phyloP scores from a whole-genome alignment of 30 jellyfish, hydroid and myxozoan genomes.

The Calvadosia cruxmelitensis region DNA sequence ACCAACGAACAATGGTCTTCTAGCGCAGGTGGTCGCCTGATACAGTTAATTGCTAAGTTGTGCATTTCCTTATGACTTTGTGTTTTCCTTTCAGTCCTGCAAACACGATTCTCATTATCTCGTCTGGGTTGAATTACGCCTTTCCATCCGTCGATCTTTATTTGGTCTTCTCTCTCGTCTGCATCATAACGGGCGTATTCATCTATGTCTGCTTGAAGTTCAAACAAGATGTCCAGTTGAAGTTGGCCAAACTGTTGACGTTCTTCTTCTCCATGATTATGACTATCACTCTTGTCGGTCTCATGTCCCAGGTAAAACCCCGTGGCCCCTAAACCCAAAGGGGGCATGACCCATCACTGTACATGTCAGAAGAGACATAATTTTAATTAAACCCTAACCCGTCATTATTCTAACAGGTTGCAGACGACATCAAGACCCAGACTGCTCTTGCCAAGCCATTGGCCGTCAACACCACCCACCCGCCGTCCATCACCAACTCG shows the following conservation, averaged over 20 bases:
- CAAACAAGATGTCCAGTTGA: conserved; percentile 46
- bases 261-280: conserved; percentile 53
- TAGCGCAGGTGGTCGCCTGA: too few relatives aligned
- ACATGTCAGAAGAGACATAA: too few relatives aligned
- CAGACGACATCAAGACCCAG: not conserved
- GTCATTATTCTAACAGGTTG: not conserved
- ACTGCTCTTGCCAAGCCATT: not conserved
- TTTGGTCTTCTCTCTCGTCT: conserved; percentile 35
- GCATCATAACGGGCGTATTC: conserved; percentile 20
- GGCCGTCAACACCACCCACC: not conserved
- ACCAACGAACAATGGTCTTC: too few relatives aligned
- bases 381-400: too few relatives aligned
- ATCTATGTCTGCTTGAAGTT: conserved; percentile 40
- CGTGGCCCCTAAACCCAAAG: too few relatives aligned
- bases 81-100: conserved; percentile 55
- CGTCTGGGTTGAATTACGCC: conserved; percentile 81
- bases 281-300: conserved; percentile 82
- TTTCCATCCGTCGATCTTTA: conserved; percentile 56
- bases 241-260: conserved; percentile 62
- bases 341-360: too few relatives aligned
- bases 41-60: too few relatives aligned
- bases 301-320: conserved; percentile 84
- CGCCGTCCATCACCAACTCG: not conserved
- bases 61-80: not conserved
- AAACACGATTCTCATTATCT: conserved; percentile 53